phyloP scores from a whole-genome alignment of 1,140 invertebrate species.

The Oedothorax gibbosus region DNA sequence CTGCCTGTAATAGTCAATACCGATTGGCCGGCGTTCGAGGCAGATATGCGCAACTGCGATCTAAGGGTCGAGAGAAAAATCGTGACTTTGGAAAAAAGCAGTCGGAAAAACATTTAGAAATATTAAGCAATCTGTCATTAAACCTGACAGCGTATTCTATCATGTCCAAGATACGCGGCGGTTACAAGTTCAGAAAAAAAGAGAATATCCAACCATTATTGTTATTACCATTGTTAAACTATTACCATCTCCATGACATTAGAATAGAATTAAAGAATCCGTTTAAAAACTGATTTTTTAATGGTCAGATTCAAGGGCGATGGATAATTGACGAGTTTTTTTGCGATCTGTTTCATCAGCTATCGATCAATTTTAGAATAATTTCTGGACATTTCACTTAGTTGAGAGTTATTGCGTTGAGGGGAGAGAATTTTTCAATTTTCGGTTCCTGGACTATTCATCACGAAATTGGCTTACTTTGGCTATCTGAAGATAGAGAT shows the following conservation, averaged over 20 bases:
- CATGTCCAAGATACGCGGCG: neutral
- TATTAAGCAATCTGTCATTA: constrained; percentile 46
- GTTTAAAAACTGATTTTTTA: too few species aligned
- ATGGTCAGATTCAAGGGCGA: constrained; percentile 18
- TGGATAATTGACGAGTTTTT: constrained; percentile 24
- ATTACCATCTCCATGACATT: too few species aligned
- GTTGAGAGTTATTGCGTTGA: neutral
- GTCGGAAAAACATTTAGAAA: neutral
- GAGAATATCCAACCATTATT: neutral
- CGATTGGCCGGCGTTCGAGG: too few species aligned
- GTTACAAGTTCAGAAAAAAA: neutral
- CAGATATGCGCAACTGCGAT: neutral
- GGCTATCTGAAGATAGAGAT: too few species aligned
- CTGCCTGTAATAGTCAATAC: too few species aligned
- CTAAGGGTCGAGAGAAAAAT: constrained; percentile 16
- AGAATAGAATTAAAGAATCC: too few species aligned
- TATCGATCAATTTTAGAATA: constrained; percentile 28
- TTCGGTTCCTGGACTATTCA: neutral
- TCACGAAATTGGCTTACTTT: neutral
- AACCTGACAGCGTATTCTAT: constrained; percentile 23
- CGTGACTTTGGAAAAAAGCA: constrained; percentile 13
- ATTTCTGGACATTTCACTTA: constrained; percentile 13
- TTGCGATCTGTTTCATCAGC: neutral
- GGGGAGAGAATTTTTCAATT: neutral
- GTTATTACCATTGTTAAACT: neutral